Conservation (phyloP, 2,113 vertebrate genomes). For the Megaceryle maxima region DNA sequence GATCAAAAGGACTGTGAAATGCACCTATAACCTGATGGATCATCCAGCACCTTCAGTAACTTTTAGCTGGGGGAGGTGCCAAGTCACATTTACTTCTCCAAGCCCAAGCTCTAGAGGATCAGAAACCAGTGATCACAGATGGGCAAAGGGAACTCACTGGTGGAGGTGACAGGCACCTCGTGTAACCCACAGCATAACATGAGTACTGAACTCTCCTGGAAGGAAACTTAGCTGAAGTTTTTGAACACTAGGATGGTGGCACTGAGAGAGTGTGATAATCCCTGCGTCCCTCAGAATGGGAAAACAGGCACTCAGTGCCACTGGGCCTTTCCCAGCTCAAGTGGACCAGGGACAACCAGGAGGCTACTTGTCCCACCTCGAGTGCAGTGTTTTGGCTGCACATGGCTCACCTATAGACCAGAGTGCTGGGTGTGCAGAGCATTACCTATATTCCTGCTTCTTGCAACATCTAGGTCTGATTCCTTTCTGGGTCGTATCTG, state of each 20-base stretch:
- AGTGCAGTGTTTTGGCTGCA: neutral
- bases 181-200: neutral
- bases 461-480: neutral
- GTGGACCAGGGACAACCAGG: neutral
- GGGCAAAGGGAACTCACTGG: neutral
- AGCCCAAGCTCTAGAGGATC: neutral
- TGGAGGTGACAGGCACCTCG: neutral
- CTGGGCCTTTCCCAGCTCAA: neutral
- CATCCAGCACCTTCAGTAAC: neutral
- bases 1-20: neutral
- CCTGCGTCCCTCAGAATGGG: rapidly evolving
- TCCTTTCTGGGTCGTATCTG: neutral
- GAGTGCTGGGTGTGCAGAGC: neutral
- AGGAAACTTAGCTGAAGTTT: neutral
- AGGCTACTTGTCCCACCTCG: neutral
- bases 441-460: neutral
- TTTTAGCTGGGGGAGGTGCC: neutral
- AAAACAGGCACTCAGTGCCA: neutral
- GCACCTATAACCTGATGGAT: neutral
- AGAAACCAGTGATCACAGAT: neutral
- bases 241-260: neutral
- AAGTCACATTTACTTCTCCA: neutral
- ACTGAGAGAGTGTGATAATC: neutral
- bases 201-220: neutral
- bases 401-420: neutral